Percentiles rank a stretch among this genome's conserved stretches.
phyloP scores from a whole-genome alignment of 2,888 invertebrate genomes.

The Sympetrum striolatum region DNA sequence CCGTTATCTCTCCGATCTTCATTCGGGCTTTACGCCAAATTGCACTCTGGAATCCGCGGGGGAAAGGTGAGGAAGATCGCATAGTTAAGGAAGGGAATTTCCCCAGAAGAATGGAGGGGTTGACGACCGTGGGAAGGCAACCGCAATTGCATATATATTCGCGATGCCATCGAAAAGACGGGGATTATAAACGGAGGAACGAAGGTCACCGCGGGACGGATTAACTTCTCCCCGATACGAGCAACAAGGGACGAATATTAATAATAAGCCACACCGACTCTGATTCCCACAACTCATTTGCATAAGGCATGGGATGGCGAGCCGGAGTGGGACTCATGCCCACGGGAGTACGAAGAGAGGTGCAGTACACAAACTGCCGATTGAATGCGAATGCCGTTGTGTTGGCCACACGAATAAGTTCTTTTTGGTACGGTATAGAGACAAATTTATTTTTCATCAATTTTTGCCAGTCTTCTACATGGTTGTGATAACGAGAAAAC shows the following conservation, averaged over 20 bases:
- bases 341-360: background rate
- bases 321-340: too few relatives aligned
- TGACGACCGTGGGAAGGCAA: background rate
- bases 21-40: background rate
- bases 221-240: background rate
- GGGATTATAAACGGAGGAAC: background rate
- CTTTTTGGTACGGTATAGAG: too few relatives aligned
- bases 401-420: too few relatives aligned
- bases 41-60: background rate
- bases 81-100: background rate
- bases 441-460: too few relatives aligned
- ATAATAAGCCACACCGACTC: background rate
- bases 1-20: too few relatives aligned
- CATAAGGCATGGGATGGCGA: background rate
- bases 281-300: background rate
- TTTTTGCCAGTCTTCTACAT: too few relatives aligned
- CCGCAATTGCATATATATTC: background rate
- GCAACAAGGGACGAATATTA: background rate
- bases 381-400: background rate
- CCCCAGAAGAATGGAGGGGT: background rate
- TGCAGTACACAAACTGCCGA: background rate
- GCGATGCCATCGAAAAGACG: background rate
- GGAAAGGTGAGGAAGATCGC: background rate
- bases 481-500: too few relatives aligned
- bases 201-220: background rate